Percentiles rank a stretch among this genome's conserved stretches.
phyloP scores from a whole-genome alignment of 2,888 invertebrate species.

The Drosophila bunnanda region DNA sequence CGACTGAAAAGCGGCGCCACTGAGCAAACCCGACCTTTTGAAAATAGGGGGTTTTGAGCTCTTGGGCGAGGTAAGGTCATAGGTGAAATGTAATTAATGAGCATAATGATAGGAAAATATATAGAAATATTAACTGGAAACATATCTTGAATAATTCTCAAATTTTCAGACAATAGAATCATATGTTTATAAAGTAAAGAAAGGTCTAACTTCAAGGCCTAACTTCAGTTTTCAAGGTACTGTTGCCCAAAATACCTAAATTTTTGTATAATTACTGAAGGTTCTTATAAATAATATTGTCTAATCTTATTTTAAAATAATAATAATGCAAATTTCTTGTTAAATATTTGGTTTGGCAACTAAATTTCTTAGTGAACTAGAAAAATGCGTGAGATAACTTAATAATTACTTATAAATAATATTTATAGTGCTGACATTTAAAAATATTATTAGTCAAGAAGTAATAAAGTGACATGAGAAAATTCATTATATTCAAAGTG shows the following conservation, averaged over 20 bases:
- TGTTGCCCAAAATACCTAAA: neutral
- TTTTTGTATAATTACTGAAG: neutral
- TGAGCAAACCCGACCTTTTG: constrained; percentile 7
- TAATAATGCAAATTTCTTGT: neutral
- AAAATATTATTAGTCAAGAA: no score
- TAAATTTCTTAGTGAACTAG: neutral
- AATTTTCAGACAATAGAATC: neutral
- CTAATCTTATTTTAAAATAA: neutral
- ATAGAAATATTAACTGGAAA: neutral
- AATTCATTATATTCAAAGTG: neutral
- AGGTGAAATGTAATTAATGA: neutral
- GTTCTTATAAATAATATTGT: neutral
- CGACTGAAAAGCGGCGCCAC: constrained; percentile 2
- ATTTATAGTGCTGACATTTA: no score
- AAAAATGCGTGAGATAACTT: neutral
- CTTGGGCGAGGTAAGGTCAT: neutral
- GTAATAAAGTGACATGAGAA: neutral
- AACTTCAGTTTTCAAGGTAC: neutral
- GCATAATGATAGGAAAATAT: neutral
- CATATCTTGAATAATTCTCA: neutral
- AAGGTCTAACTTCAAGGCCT: neutral
- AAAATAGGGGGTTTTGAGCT: constrained; percentile 7
- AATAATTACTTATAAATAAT: neutral
- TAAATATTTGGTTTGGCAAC: neutral
- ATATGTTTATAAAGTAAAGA: neutral